Evolutionary conservation across 92 coral and sea anemone genomes (phyloP).

Genomic region (Porites lobata): DNA sequence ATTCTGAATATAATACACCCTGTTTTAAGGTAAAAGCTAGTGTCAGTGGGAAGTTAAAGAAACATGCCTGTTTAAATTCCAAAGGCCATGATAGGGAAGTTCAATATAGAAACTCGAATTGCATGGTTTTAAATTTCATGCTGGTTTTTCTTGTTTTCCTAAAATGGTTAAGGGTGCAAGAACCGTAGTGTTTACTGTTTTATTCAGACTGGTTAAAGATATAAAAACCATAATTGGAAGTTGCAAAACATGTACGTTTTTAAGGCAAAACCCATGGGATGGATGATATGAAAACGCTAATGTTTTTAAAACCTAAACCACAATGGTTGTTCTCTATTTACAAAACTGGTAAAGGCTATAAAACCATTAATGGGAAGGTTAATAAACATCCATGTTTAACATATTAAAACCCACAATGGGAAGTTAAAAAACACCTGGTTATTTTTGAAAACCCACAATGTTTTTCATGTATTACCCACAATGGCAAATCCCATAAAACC

Average conservation of each 20-base stretch:
- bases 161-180: no score
- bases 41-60: no score
- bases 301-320: background rate
- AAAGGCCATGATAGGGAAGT: no score
- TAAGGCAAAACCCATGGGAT: no score
- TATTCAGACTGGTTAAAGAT: background rate
- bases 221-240: background rate
- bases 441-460: background rate
- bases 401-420: background rate
- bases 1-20: no score
- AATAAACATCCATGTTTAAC: background rate
- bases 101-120: no score
- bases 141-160: no score
- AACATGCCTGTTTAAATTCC: no score
- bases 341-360: background rate
- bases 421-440: background rate
- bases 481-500: background rate
- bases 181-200: background rate
- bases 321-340: background rate
- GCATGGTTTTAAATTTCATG: no score
- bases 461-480: background rate
- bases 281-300: background rate
- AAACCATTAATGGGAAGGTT: background rate
- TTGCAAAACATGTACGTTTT: no score
- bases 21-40: no score